Evolutionary conservation across 1,140 invertebrate genomes (phyloP).

Genomic region (Eciton burchellii): DNA sequence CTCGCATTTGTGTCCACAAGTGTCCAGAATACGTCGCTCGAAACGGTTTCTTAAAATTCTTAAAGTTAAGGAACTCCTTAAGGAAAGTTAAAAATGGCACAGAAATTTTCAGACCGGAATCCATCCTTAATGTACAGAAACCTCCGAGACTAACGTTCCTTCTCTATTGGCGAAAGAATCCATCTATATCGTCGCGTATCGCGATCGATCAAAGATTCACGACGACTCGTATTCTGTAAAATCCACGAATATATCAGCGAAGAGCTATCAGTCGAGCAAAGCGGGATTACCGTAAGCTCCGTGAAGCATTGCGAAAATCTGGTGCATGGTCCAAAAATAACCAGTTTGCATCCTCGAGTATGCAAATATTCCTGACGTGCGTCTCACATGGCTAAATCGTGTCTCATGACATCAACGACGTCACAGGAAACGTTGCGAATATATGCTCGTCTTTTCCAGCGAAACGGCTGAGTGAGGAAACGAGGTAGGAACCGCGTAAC

Average conservation of each 20-base stretch:
- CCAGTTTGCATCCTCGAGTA: not conserved
- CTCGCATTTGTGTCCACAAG: too few relatives aligned
- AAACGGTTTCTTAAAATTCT: too few relatives aligned
- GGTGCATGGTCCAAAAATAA: slow-evolving; percentile 8
- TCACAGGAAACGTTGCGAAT: slow-evolving; percentile 27
- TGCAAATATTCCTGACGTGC: slow-evolving; percentile 36
- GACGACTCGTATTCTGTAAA: not conserved
- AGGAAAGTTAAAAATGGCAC: too few relatives aligned
- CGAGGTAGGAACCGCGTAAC: slow-evolving; percentile 25
- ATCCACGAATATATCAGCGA: not conserved
- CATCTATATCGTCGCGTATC: not conserved
- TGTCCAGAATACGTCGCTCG: too few relatives aligned
- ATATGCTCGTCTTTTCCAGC: not conserved
- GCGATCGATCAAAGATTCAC: not conserved
- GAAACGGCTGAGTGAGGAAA: slow-evolving; percentile 12
- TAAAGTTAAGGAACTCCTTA: too few relatives aligned
- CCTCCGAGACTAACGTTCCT: too few relatives aligned
- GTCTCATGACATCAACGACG: slow-evolving; percentile 24
- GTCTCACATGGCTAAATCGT: slow-evolving; percentile 36
- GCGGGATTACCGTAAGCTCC: not conserved
- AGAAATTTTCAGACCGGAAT: too few relatives aligned
- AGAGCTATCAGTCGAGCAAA: not conserved
- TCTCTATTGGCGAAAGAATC: too few relatives aligned
- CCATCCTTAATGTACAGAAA: too few relatives aligned
- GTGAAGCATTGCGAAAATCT: not conserved